phyloP scores from a whole-genome alignment of 1,140 invertebrate species.

The Prorops nasuta region DNA sequence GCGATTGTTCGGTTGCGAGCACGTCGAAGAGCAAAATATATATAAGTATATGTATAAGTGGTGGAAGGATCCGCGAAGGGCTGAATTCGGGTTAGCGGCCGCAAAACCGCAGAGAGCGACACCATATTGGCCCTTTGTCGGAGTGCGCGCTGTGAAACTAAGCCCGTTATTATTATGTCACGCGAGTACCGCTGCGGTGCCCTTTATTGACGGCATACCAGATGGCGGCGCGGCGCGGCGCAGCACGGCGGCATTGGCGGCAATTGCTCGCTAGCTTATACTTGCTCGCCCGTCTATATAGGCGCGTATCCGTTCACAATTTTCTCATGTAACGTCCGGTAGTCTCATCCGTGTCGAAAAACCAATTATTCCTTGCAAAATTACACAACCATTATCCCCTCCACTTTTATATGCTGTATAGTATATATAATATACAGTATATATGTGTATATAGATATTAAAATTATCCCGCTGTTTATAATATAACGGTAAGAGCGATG shows the following conservation, averaged over 20 bases:
- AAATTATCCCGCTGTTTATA: too few relatives aligned
- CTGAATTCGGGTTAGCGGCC: neutral
- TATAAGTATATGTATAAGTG: neutral
- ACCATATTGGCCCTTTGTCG: constrained; percentile 5
- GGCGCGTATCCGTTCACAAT: neutral
- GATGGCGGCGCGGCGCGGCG: neutral
- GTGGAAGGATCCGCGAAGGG: neutral
- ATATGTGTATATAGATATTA: too few relatives aligned
- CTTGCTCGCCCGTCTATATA: neutral
- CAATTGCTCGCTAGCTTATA: neutral
- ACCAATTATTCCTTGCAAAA: too few relatives aligned
- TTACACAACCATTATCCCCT: too few relatives aligned
- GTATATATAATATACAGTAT: too few relatives aligned
- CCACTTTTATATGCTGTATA: too few relatives aligned
- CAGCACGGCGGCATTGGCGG: neutral
- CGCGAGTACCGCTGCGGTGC: constrained; percentile 3
- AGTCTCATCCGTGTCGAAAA: too few relatives aligned
- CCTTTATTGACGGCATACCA: neutral
- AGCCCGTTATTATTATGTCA: constrained; percentile 4
- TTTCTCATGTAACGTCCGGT: neutral
- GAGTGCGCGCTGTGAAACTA: neutral
- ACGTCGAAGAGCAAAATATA: neutral
- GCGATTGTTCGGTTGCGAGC: neutral
- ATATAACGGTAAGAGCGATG: too few relatives aligned
- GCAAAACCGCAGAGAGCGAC: constrained; percentile 9